phyloP scores from a whole-genome alignment of 2,797 vertebrate species.

The Valencia hispanica region DNA sequence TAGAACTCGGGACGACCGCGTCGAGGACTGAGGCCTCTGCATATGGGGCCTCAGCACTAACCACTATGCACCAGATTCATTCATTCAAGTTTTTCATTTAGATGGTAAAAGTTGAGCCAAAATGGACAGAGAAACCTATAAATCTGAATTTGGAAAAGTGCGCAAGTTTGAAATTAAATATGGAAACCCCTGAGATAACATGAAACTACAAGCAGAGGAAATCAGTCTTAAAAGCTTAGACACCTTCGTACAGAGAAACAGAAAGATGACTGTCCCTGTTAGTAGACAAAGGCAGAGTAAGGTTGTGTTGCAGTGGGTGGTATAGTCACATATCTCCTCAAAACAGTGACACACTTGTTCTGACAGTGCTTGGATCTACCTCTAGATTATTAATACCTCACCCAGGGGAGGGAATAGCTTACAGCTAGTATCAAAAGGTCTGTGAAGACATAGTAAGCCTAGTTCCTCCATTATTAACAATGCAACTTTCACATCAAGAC shows the following conservation, averaged over 20 bases:
- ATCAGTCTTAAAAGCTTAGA: background rate
- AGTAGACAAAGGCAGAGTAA: conserved; percentile 32
- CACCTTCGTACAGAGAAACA: background rate
- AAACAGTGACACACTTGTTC: conserved; percentile 53
- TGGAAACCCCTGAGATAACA: background rate
- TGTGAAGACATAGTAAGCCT: conserved; percentile 42
- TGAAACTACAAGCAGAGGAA: background rate
- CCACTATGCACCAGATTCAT: too few species aligned
- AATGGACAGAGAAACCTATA: background rate
- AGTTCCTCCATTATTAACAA: conserved; percentile 63
- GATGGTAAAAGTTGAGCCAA: background rate
- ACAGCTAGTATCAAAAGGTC: conserved; percentile 60
- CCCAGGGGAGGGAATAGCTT: conserved; percentile 59
- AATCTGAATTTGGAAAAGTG: background rate
- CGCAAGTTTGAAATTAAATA: background rate
- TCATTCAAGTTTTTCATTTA: background rate
- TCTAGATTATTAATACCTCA: conserved; percentile 68
- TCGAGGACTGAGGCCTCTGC: too few species aligned
- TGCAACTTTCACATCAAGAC: conserved; percentile 50
- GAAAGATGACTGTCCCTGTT: conserved; percentile 1
- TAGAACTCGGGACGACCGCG: too few species aligned
- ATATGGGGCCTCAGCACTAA: too few species aligned
- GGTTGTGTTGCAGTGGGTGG: conserved; percentile 33
- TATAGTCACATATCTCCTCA: conserved; percentile 42
- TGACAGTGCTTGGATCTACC: conserved; percentile 51